A percentile compares a stretch with the other conserved stretches of the same genome.
Evolutionary conservation across 2,113 vertebrate genomes (phyloP).

Genomic region (Lepisosteus oculatus): DNA sequence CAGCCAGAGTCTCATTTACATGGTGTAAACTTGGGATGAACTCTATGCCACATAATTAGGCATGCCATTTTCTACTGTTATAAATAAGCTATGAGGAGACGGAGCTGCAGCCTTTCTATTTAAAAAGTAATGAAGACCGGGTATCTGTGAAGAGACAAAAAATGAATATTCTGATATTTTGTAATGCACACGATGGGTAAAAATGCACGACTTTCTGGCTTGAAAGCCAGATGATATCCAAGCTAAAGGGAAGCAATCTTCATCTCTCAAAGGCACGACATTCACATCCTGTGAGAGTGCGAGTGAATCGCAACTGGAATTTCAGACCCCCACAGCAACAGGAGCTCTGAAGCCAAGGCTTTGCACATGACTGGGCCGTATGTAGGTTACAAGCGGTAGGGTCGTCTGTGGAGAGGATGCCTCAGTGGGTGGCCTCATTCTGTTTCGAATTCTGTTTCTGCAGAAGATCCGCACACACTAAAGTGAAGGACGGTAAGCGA

Average conservation of each 20-base stretch:
- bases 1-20: constrained; percentile 5
- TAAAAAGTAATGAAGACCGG: background rate
- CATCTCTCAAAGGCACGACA: background rate
- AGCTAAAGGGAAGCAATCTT: background rate
- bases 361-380: background rate
- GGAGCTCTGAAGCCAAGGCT: too few species aligned
- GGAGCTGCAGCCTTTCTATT: background rate
- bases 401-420: background rate
- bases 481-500: too few species aligned
- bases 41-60: background rate
- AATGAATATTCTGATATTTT: constrained; percentile 46
- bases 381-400: background rate
- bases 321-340: too few species aligned
- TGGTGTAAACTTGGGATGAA: constrained; percentile 13
- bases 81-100: constrained; percentile 23
- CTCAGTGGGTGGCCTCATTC: too few species aligned
- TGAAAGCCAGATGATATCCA: background rate
- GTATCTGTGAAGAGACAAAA: constrained; percentile 35
- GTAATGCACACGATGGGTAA: constrained; percentile 30
- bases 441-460: too few species aligned
- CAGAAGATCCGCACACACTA: too few species aligned
- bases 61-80: constrained; percentile 9
- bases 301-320: too few species aligned
- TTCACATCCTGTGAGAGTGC: too few species aligned
- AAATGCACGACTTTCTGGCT: background rate